Evolutionary conservation across 2,113 vertebrate genomes (phyloP).

Genomic region (Phalacrocorax brasilianus): DNA sequence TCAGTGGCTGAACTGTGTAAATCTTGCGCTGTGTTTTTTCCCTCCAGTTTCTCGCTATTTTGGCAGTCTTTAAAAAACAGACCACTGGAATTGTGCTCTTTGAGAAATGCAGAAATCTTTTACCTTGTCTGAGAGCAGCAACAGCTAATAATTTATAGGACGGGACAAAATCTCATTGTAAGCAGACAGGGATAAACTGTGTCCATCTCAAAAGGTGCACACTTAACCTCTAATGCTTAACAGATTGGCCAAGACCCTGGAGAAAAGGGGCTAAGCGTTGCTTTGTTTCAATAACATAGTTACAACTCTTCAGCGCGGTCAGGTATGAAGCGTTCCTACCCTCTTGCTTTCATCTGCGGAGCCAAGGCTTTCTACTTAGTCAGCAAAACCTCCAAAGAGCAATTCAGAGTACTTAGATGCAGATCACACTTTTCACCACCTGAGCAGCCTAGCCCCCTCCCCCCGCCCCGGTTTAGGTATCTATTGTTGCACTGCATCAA

Average conservation of each 20-base stretch:
- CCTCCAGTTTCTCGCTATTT: background rate
- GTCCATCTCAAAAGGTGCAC: background rate
- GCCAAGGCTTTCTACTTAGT: background rate
- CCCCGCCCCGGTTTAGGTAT: background rate
- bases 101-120: background rate
- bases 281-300: background rate
- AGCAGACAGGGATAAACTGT: background rate
- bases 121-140: background rate
- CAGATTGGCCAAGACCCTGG: background rate
- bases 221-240: background rate
- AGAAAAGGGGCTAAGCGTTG: background rate
- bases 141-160: background rate
- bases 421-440: background rate
- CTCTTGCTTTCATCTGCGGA: background rate
- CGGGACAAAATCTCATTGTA: background rate
- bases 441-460: background rate
- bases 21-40: background rate
- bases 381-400: background rate
- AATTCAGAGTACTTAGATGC: background rate
- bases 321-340: background rate
- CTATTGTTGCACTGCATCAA: background rate
- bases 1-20: background rate
- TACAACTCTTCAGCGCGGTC: background rate
- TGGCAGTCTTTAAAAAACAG: background rate
- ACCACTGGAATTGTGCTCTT: background rate